Evolutionary conservation across 2,113 vertebrate species (phyloP).

Genomic region (Microcebus jonahi): DNA sequence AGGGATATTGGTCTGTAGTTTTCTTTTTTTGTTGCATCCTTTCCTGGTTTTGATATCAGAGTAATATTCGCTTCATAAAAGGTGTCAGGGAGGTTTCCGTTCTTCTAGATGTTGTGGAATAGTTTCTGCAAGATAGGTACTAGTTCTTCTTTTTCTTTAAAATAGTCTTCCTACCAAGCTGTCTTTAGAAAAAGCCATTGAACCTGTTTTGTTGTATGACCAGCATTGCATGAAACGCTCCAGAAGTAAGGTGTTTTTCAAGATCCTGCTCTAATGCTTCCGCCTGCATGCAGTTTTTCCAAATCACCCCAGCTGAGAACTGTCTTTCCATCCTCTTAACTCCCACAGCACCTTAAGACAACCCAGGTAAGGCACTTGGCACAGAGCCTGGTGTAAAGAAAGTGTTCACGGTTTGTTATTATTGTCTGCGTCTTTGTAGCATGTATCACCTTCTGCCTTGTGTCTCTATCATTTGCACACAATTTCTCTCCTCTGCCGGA

Average conservation of each 20-base stretch:
- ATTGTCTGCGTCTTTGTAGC: not conserved
- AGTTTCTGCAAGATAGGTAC: too few relatives aligned
- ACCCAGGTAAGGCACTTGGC: not conserved
- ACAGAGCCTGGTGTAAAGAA: not conserved
- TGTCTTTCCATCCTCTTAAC: not conserved
- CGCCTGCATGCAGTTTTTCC: not conserved
- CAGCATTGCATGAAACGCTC: not conserved
- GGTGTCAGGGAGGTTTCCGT: too few relatives aligned
- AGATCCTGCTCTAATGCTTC: not conserved
- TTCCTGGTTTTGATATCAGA: too few relatives aligned
- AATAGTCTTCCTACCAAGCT: not conserved
- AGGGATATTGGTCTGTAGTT: too few relatives aligned
- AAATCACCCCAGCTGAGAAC: not conserved
- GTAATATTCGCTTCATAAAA: too few relatives aligned
- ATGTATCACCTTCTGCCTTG: not conserved
- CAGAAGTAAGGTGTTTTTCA: not conserved
- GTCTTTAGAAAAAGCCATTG: constrained; percentile 20
- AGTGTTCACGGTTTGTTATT: not conserved
- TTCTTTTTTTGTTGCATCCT: too few relatives aligned
- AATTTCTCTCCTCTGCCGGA: not conserved
- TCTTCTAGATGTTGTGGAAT: too few relatives aligned
- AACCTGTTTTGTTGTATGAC: not conserved
- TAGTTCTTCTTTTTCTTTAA: constrained; percentile 43
- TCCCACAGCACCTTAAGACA: not conserved
- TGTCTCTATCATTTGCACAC: not conserved